Evolutionary conservation across 2,113 vertebrate species (phyloP).

Genomic region (Microtus montanus): DNA sequence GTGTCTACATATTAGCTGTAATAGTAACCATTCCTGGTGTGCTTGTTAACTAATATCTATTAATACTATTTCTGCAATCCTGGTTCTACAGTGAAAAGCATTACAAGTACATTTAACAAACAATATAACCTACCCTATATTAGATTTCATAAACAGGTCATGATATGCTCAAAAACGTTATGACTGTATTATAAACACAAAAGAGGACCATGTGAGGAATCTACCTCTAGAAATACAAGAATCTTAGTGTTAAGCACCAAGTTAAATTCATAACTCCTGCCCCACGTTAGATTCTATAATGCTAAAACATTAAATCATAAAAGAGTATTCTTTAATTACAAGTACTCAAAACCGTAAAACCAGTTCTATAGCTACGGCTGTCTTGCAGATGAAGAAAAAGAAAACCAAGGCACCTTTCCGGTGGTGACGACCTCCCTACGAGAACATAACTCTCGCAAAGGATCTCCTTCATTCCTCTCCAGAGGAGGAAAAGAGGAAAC

Average conservation of each 20-base stretch:
- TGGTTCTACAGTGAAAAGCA: background rate
- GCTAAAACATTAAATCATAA: constrained; percentile 21
- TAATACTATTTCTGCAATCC: background rate
- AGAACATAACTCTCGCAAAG: too few relatives aligned
- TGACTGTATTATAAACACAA: constrained; percentile 30
- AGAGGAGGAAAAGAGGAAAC: too few relatives aligned
- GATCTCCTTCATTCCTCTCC: too few relatives aligned
- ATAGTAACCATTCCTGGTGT: background rate
- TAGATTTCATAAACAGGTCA: background rate
- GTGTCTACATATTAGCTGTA: background rate
- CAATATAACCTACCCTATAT: background rate
- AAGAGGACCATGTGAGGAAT: background rate
- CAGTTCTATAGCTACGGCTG: background rate
- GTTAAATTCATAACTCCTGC: background rate
- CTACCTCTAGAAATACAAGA: background rate
- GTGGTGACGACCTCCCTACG: too few relatives aligned
- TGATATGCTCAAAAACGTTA: background rate
- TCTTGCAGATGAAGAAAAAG: constrained; percentile 2
- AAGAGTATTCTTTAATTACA: background rate
- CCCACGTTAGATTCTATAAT: background rate
- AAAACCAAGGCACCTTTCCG: background rate
- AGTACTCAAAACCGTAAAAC: background rate
- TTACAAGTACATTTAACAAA: constrained; percentile 8
- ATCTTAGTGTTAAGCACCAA: constrained; percentile 2
- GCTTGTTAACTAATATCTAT: background rate